Evolutionary conservation across 2,797 vertebrate genomes (phyloP), one percentile per base, ranked within the genome.

Genomic region (Anableps anableps): DNA sequence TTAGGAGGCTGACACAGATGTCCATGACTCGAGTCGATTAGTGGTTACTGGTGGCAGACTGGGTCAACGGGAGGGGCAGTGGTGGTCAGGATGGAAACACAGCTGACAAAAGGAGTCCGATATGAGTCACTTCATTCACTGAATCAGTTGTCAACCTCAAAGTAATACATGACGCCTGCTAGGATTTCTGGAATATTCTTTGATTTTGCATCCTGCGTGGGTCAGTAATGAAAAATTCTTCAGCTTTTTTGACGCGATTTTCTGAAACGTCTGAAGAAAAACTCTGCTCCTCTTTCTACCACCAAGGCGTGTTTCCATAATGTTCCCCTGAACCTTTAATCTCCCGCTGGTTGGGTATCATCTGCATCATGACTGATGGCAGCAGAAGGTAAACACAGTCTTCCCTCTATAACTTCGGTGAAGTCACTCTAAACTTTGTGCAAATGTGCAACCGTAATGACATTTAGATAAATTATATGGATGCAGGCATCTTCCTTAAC

Each of bases 41-140:
- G 55, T 75, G 80, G 84, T 87, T 87, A 81, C 84, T 88, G 84
- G 88, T 83, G 51, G 21, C 64, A 68, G 64, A 68, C 36, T 41
- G 36, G 64, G 36, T 68, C 19, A 68, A 68, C 34, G 21, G 64
- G 64, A 68, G 64, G 38, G 64, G 62, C 34, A 10, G 31, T 9
- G 62, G 31, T 64, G 62, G 62, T 8, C 19, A 36, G 31, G 21
- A 41, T 26, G 78, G 80, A 43, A 77, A 92, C 82, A 88, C 90
- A 85, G 88, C 85, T 72, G 88, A 31, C 13, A 85, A 87, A 1
- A 74, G 5, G 0, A 62, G 55, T 64, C 83, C 79, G 31, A 58
- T 21, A 47, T 0, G 51, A 75, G 77, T 66, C n/a, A 1, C 51
- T 29, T 83, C 14, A 62, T 31, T 62, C 58, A 34, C 58, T 31